A percentile compares a stretch with the other conserved stretches of the same genome.
Evolutionary conservation across 2,797 vertebrate species (phyloP).

Genomic region (Sciurus carolinensis): DNA sequence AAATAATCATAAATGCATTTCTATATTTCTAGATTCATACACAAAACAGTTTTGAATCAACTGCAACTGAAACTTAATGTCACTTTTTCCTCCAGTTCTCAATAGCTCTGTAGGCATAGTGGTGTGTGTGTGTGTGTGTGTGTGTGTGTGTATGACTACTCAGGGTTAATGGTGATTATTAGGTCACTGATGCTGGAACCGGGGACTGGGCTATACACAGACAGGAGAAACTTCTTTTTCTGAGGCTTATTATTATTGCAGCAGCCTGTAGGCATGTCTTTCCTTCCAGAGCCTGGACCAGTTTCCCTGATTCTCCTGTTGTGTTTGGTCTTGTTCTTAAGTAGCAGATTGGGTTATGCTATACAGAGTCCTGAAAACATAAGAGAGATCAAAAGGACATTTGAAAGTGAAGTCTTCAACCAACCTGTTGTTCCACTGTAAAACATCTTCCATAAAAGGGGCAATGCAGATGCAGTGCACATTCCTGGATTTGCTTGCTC

Average conservation of each 20-base stretch:
- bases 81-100: too few species aligned
- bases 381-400: neutral
- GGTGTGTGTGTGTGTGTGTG: too few species aligned
- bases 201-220: rapidly evolving
- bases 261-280: rapidly evolving
- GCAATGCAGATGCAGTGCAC: rapidly evolving
- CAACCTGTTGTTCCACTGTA: neutral
- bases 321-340: neutral
- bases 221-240: neutral
- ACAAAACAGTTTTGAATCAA: neutral
- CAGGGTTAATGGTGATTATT: too few species aligned
- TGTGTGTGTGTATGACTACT: too few species aligned
- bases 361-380: neutral
- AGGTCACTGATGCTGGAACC: neutral
- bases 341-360: neutral
- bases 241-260: too few species aligned
- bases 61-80: neutral
- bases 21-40: neutral
- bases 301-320: neutral
- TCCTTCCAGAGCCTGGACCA: neutral
- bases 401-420: neutral
- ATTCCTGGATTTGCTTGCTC: neutral
- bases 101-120: too few species aligned
- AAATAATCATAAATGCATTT: neutral
- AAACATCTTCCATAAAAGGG: rapidly evolving